Percentiles rank a stretch among this genome's conserved stretches.
Evolutionary conservation across 2,888 invertebrate genomes (phyloP).

Genomic region (Dasypolia templi): DNA sequence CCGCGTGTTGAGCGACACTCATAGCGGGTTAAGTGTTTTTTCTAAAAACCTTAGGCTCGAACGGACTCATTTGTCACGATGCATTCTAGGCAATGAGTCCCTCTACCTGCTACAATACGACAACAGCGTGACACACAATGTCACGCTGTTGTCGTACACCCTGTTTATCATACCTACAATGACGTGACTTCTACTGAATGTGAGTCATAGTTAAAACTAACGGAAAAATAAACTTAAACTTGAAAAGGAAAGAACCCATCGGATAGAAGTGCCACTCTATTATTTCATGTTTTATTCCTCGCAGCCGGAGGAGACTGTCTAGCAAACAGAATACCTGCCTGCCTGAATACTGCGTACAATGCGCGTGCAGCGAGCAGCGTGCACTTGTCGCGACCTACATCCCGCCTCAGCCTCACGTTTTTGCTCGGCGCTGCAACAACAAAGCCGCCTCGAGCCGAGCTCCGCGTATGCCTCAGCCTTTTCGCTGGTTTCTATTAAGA

Average conservation of each 20-base stretch:
- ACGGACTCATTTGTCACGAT: neutral
- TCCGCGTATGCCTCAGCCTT: constrained; percentile 76
- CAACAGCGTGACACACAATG: too few species aligned
- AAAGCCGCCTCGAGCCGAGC: constrained; percentile 70
- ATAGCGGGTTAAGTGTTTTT: neutral
- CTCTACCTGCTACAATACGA: neutral
- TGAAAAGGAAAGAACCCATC: constrained; percentile 8
- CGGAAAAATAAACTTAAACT: too few species aligned
- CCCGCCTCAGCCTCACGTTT: constrained; percentile 80
- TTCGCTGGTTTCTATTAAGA: constrained; percentile 86
- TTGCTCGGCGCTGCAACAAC: constrained; percentile 78
- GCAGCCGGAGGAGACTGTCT: constrained; percentile 24
- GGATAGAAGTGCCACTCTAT: neutral
- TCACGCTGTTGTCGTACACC: too few species aligned
- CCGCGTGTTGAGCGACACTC: neutral
- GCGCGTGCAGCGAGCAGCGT: constrained; percentile 71
- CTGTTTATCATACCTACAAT: neutral
- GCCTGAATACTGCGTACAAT: constrained; percentile 51
- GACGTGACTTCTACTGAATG: neutral
- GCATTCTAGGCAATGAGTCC: neutral
- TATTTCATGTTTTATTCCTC: constrained; percentile 5
- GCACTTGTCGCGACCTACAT: constrained; percentile 88
- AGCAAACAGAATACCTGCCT: constrained; percentile 25
- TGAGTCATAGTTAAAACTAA: neutral
- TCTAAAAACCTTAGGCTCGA: neutral